These are phyloP conservation scores for Rhamnusium bicolor DNA, from an alignment of 2,888 invertebrate species.

Conservation along the genomic window DNA sequence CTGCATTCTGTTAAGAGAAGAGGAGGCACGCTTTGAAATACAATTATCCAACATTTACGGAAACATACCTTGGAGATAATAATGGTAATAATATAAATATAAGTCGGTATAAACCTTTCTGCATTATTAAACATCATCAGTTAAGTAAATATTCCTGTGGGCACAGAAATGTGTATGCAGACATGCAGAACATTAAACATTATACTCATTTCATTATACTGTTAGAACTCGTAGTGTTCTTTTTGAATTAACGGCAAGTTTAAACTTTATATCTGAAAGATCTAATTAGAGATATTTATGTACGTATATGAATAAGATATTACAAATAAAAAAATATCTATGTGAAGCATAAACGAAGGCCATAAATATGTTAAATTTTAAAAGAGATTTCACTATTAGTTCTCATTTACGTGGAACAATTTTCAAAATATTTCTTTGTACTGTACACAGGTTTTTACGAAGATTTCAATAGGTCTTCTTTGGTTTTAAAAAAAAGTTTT, in stretches of 20 bases:
- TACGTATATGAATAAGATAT: neutral
- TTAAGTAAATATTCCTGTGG: neutral
- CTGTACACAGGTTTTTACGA: no score
- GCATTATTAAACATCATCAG: neutral
- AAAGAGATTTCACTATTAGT: no score
- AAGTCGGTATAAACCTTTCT: neutral
- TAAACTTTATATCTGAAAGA: neutral
- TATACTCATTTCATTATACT: neutral
- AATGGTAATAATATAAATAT: neutral
- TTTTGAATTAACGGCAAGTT: neutral
- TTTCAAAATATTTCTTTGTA: no score
- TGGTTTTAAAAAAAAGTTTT: no score
- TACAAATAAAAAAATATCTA: no score
- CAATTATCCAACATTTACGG: neutral
- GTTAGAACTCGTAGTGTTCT: neutral
- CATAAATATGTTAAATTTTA: no score
- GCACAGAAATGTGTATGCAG: slow-evolving; percentile 8
- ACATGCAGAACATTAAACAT: neutral
- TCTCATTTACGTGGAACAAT: no score
- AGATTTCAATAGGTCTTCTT: no score
- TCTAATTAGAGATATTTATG: neutral
- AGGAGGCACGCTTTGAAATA: neutral
- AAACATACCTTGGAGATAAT: neutral
- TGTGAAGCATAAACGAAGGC: no score
- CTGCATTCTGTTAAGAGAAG: neutral